Base-by-base conservation (phyloP, 2,797 vertebrate genomes). In the Pangasius krempfi region DNA sequence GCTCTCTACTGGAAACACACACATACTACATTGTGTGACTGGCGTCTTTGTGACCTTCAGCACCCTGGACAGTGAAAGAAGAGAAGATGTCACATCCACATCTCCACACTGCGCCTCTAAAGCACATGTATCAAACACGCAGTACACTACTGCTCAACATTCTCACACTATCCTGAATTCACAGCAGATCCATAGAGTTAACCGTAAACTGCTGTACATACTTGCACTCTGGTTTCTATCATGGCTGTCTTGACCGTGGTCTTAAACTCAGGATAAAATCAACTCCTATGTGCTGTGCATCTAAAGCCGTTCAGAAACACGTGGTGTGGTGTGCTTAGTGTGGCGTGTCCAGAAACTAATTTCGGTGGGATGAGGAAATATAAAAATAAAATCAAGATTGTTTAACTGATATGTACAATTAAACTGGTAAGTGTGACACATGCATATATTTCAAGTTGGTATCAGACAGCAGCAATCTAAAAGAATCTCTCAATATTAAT, bases 11-110 rank as follows among this genome's bases (percentile, higher is more conserved):
- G 80, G 37, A 62, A 0, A 60, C 5, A 82, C 54, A 82, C 54
- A 82, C 37, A 16, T 64, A 68, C 75, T 30, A 78, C 87, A 88
- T 6, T 50, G 22, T 37, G 25, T 82, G 33, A 84, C 60, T 84
- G 60, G 44, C 10, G 18, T 52, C 22, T 79, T 30, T 2, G 5
- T 66, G 66, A 60, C 75, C 85, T 87, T 88, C 88, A 89, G 84
- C 50, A 91, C 83, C 86, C 44, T 86, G 78, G 85, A 88, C 66
- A 87, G 85, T 12, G 22, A 66, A 30, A 66, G 62, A 62, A 14
- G 44, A 54, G 27, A 9, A 22, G 70, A 50, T 60, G 25, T 68
- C 62, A 72, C 52, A 56, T 40, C 37, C 72, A 44, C 75, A 78
- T 47, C 22, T 30, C 47, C 73, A 22, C 73, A 47, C 44, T 76